phyloP scores from a whole-genome alignment of 2,797 vertebrate species.

The Oreortyx pictus region DNA sequence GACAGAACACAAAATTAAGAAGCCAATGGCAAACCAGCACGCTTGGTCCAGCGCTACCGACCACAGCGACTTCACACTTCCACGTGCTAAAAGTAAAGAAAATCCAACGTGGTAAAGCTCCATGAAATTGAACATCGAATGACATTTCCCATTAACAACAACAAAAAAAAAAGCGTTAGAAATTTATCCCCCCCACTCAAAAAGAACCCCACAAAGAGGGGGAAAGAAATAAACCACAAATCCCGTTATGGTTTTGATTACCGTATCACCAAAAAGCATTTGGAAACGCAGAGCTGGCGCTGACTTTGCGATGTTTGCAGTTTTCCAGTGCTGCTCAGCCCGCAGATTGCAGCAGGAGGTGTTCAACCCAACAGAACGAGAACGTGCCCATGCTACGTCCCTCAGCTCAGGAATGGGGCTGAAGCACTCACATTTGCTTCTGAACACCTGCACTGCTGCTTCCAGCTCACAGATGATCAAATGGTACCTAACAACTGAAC shows the following conservation, averaged over 20 bases:
- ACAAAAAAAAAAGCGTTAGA: neutral
- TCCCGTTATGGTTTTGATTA: neutral
- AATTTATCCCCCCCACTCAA: neutral
- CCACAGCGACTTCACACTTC: too few relatives aligned
- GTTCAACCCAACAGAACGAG: too few relatives aligned
- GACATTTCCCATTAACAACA: neutral
- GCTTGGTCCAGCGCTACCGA: neutral
- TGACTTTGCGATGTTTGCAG: neutral
- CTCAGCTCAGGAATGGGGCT: neutral
- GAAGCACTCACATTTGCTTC: neutral
- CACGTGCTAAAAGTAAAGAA: neutral
- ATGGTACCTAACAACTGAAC: neutral
- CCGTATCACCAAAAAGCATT: neutral
- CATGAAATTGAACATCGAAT: neutral
- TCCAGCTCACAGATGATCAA: neutral
- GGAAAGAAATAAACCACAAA: neutral
- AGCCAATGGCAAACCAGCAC: slow-evolving; percentile 30
- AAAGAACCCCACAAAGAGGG: neutral
- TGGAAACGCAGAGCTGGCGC: neutral
- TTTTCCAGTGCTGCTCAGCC: neutral
- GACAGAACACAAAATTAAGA: slow-evolving; percentile 19
- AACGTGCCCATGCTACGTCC: too few relatives aligned
- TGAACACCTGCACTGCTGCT: accelerated
- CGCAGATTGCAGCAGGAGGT: neutral
- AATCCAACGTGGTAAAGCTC: neutral